Conservation (phyloP, 2,888 invertebrate genomes). For the Panzeria rudis region DNA sequence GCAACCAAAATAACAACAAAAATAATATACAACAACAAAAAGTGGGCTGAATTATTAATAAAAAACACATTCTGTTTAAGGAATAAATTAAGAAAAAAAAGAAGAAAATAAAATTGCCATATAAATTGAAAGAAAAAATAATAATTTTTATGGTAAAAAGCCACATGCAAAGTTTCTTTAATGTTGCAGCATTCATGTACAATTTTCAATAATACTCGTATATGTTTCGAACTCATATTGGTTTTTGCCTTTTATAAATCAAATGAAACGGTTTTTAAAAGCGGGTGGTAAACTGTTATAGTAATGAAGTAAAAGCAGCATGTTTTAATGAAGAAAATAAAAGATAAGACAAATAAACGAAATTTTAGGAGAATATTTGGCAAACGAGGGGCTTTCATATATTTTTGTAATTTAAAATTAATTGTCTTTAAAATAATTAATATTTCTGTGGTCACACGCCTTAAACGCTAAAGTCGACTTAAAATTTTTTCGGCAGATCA, state of each 20-base stretch:
- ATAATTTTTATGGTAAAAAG: conserved; percentile 11
- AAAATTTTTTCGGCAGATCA: too few species aligned
- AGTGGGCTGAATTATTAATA: conserved; percentile 48
- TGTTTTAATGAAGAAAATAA: not conserved
- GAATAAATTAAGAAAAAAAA: conserved; percentile 51
- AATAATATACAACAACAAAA: conserved; percentile 5
- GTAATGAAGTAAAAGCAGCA: conserved; percentile 33
- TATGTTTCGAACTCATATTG: conserved; percentile 42
- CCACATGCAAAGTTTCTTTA: conserved; percentile 40
- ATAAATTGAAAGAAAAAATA: conserved; percentile 13
- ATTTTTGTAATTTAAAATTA: not conserved
- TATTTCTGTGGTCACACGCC: too few species aligned
- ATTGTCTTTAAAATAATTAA: not conserved
- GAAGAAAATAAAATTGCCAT: conserved; percentile 24
- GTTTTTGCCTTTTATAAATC: conserved; percentile 49
- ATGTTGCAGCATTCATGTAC: conserved; percentile 1
- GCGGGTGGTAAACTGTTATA: conserved; percentile 65
- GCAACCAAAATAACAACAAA: conserved; percentile 5
- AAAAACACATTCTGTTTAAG: conserved; percentile 28
- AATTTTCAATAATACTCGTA: conserved; percentile 2
- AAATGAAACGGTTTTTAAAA: conserved; percentile 61
- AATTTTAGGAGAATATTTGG: not conserved
- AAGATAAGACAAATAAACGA: not conserved
- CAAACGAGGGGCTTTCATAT: not conserved
- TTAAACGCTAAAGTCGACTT: too few species aligned